Percentiles rank a stretch among this genome's conserved stretches.
phyloP scores from a whole-genome alignment of 2,888 invertebrate species.

The Torymus tubicola region DNA sequence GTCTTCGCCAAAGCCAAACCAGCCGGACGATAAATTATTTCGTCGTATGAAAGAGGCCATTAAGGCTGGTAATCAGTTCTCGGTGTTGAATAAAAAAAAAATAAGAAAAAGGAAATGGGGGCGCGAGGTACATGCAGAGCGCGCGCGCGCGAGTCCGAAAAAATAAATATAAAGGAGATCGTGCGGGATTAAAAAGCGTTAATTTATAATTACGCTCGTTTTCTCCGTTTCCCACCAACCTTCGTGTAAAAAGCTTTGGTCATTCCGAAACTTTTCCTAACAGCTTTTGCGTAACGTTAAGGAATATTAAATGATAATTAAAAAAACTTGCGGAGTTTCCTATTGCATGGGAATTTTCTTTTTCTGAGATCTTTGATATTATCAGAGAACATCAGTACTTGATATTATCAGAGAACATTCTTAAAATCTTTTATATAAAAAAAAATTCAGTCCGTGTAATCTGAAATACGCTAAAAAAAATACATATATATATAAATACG shows the following conservation, averaged over 20 bases:
- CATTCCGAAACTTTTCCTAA: background rate
- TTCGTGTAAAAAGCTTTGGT: background rate
- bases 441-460: no score
- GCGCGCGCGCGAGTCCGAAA: background rate
- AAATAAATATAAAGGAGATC: background rate
- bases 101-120: background rate
- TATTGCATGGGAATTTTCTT: no score
- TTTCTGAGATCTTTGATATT: no score
- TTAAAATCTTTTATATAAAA: no score
- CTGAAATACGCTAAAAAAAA: no score
- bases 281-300: no score
- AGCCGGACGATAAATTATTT: slow-evolving; percentile 20
- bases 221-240: background rate
- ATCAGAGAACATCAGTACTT: no score
- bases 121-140: background rate
- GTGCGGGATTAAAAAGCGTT: slow-evolving; percentile 17
- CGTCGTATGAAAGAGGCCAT: slow-evolving; percentile 9
- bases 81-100: background rate
- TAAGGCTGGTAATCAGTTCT: slow-evolving; percentile 25
- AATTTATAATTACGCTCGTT: slow-evolving; percentile 38
- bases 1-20: slow-evolving; percentile 18
- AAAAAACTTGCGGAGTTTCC: no score
- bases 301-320: no score
- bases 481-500: no score
- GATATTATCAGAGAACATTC: no score